Conservation (phyloP, 2,888 invertebrate genomes). For the Mimumesa dahlbomi region DNA sequence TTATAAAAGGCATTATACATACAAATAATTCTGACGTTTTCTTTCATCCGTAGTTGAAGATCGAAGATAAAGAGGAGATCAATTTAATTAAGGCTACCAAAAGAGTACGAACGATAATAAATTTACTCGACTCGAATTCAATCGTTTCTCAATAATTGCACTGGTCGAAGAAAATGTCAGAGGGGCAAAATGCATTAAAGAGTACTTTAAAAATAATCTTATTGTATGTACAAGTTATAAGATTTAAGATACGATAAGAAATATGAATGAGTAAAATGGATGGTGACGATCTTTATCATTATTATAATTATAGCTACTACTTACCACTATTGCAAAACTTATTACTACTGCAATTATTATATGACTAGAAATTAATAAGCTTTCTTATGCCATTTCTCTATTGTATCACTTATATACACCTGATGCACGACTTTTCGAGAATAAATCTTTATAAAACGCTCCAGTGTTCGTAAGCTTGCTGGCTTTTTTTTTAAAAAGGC, state of each 20-base stretch:
- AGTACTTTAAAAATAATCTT: constrained; percentile 33
- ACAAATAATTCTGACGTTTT: constrained; percentile 5
- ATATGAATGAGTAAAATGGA: constrained; percentile 9
- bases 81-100: constrained; percentile 1
- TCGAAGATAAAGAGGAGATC: background rate
- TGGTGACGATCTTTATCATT: constrained; percentile 56
- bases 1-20: background rate
- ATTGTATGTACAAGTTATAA: constrained; percentile 38
- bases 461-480: constrained; percentile 63
- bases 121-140: background rate
- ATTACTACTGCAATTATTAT: constrained; percentile 56
- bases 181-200: constrained; percentile 1
- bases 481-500: no score
- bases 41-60: background rate
- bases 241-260: constrained; percentile 30
- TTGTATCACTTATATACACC: constrained; percentile 75
- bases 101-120: background rate
- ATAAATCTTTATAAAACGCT: constrained; percentile 77
- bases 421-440: constrained; percentile 77
- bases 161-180: background rate
- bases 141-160: background rate
- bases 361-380: constrained; percentile 65
- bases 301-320: constrained; percentile 51
- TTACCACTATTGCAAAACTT: constrained; percentile 52
- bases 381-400: constrained; percentile 77